Conservation (phyloP, 1,140 invertebrate species). For the Hypsibius dujardini region DNA sequence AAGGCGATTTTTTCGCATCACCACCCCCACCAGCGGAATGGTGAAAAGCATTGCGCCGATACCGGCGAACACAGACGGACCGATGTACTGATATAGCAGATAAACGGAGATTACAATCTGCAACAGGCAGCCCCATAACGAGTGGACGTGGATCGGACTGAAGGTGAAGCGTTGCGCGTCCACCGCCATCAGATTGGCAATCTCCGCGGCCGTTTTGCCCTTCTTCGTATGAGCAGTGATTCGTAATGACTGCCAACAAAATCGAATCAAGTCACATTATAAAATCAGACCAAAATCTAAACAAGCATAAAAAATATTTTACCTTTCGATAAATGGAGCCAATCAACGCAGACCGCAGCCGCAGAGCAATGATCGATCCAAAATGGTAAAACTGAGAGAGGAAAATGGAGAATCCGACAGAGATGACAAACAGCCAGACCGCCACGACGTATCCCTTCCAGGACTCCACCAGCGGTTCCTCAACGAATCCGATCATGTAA, state of each 20-base stretch:
- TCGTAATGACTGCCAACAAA: not conserved
- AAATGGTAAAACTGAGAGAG: constrained; percentile 71
- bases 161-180: constrained; percentile 33
- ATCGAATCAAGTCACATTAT: not conserved
- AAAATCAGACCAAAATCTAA: not conserved
- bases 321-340: constrained; percentile 81
- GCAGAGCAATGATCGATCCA: constrained; percentile 75
- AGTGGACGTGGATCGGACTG: constrained; percentile 6
- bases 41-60: constrained; percentile 13
- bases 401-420: constrained; percentile 68
- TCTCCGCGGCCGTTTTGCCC: constrained; percentile 39
- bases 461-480: not conserved
- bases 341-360: constrained; percentile 72
- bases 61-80: constrained; percentile 7
- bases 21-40: constrained; percentile 2
- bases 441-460: constrained; percentile 44
- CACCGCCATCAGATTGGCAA: constrained; percentile 42
- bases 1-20: not conserved
- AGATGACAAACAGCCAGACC: constrained; percentile 49
- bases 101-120: constrained; percentile 1
- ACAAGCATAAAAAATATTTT: not conserved
- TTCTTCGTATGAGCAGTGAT: not conserved
- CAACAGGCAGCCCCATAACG: constrained; percentile 9
- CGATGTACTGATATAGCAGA: constrained; percentile 7
- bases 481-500: constrained; percentile 6